phyloP scores from a whole-genome alignment of 2,113 vertebrate species.

The Coptodon bakossiorum region DNA sequence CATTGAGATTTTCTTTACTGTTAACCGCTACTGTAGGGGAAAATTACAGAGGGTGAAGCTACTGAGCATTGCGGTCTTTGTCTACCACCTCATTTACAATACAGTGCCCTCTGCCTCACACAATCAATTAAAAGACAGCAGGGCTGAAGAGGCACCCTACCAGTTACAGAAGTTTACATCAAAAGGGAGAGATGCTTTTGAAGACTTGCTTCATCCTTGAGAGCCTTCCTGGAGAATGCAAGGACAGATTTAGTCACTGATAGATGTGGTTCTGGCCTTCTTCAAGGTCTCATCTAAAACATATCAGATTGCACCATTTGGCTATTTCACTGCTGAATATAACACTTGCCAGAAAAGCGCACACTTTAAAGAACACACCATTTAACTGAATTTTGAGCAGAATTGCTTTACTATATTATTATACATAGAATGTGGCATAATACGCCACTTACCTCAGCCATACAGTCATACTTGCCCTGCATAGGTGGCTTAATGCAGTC shows the following conservation, averaged over 20 bases:
- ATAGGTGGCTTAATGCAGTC: neutral
- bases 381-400: neutral
- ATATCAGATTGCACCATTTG: conserved; percentile 57
- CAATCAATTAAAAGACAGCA: conserved; percentile 71
- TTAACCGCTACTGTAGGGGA: conserved; percentile 22
- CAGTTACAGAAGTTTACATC: conserved; percentile 71
- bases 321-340: conserved; percentile 31
- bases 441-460: neutral
- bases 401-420: neutral
- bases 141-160: conserved; percentile 51
- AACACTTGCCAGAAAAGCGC: neutral
- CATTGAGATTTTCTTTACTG: conserved; percentile 13
- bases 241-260: conserved; percentile 71
- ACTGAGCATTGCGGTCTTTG: conserved; percentile 50
- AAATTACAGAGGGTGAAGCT: conserved; percentile 39
- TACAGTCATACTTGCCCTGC: neutral
- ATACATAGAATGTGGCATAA: neutral
- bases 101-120: conserved; percentile 65
- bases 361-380: neutral
- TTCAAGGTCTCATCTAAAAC: conserved; percentile 60
- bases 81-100: conserved; percentile 74
- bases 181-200: conserved; percentile 72
- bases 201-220: conserved; percentile 71
- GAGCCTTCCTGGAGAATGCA: conserved; percentile 60
- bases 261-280: conserved; percentile 70